These are phyloP conservation scores for Sphecodes monilicornis DNA, from an alignment of 2,888 invertebrate species.

Conservation along the genomic window DNA sequence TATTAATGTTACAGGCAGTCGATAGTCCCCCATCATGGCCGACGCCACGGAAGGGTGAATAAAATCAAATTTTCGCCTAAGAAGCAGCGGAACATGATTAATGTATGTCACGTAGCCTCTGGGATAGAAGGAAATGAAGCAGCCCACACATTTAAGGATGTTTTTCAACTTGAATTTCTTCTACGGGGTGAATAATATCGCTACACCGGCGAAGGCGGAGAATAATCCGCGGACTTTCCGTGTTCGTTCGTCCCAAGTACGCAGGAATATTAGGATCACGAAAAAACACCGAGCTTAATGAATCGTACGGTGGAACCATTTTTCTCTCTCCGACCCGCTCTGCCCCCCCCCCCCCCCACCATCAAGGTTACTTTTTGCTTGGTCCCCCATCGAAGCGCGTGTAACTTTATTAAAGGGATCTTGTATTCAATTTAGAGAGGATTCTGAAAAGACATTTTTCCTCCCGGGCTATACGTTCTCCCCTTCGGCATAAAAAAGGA, in stretches of 20 bases:
- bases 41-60: slow-evolving; percentile 62
- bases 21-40: slow-evolving; percentile 22
- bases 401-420: slow-evolving; percentile 69
- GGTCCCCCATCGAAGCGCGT: slow-evolving; percentile 9
- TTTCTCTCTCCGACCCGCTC: not conserved
- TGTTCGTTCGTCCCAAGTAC: slow-evolving; percentile 1
- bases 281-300: slow-evolving; percentile 37
- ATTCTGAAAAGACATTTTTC: slow-evolving; percentile 65
- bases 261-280: slow-evolving; percentile 15
- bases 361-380: not conserved
- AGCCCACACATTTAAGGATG: slow-evolving; percentile 54
- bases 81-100: slow-evolving; percentile 66
- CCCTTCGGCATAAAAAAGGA: slow-evolving; percentile 36
- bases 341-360: not conserved
- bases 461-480: slow-evolving; percentile 42
- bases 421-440: slow-evolving; percentile 72
- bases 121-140: slow-evolving; percentile 64
- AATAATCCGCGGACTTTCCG: slow-evolving; percentile 43
- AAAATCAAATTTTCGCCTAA: slow-evolving; percentile 71
- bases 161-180: slow-evolving; percentile 58
- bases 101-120: slow-evolving; percentile 69
- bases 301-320: slow-evolving; percentile 50
- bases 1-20: slow-evolving; percentile 49
- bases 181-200: slow-evolving; percentile 43
- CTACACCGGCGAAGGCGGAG: slow-evolving; percentile 30